These are phyloP conservation scores for Fundulus diaphanus DNA, from an alignment of 2,797 vertebrate species.

Conservation along the genomic window DNA sequence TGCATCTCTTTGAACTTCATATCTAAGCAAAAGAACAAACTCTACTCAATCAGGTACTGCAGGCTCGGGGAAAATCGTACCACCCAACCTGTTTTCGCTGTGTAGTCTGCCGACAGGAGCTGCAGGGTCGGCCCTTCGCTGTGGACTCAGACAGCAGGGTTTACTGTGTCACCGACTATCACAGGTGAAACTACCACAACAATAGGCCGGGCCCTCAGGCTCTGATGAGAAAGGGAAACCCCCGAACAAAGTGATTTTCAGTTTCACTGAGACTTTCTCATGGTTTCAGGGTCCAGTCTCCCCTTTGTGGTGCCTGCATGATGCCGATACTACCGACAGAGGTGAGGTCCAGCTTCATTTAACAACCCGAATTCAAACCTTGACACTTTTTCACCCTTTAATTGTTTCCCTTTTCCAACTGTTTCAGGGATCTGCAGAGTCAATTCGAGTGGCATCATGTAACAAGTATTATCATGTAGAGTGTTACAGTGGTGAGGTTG, in stretches of 20 bases:
- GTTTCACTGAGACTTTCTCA: constrained; percentile 17
- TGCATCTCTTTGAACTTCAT: background rate
- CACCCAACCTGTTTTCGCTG: constrained; percentile 90
- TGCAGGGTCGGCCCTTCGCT: constrained; percentile 88
- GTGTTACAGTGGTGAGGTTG: constrained; percentile 85
- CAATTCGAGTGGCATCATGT: constrained; percentile 87
- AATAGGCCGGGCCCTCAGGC: constrained; percentile 18
- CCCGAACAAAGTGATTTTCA: background rate
- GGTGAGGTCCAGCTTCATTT: constrained; percentile 68
- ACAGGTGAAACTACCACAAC: constrained; percentile 80
- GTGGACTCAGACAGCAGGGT: constrained; percentile 86
- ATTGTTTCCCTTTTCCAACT: constrained; percentile 2
- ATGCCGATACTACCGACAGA: constrained; percentile 87
- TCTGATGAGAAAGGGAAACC: constrained; percentile 15
- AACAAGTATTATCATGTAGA: constrained; percentile 88
- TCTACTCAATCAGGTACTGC: constrained; percentile 83
- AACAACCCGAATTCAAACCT: background rate
- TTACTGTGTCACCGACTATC: constrained; percentile 91
- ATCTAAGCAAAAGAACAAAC: background rate
- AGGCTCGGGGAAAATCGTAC: constrained; percentile 89
- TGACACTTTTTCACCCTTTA: background rate
- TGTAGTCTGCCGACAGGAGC: constrained; percentile 84
- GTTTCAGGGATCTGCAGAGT: constrained; percentile 89
- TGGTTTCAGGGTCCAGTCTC: constrained; percentile 83
- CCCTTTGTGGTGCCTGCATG: constrained; percentile 84